These are phyloP conservation scores for Hartigia nigra DNA, from an alignment of 2,888 invertebrate genomes.

Conservation along the genomic window DNA sequence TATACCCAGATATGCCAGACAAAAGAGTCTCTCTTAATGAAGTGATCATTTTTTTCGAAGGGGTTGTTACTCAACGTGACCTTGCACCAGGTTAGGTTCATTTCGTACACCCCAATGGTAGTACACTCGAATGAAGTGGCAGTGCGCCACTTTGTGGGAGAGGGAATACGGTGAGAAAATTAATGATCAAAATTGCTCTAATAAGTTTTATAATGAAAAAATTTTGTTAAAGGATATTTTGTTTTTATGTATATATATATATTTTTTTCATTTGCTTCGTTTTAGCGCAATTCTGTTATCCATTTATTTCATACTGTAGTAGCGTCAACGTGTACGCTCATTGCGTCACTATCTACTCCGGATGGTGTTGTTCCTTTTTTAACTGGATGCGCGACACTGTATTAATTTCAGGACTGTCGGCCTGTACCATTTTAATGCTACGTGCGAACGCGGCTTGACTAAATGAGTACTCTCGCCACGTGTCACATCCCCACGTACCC, in stretches of 20 bases:
- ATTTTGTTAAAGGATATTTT: constrained; percentile 3
- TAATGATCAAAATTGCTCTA: background rate
- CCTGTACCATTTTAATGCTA: background rate
- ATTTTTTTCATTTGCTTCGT: constrained; percentile 2
- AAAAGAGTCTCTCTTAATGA: constrained; percentile 21
- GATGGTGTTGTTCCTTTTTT: background rate
- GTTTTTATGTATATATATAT: background rate
- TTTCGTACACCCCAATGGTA: background rate
- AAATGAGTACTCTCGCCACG: background rate
- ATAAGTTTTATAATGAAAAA: background rate
- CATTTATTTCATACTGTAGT: background rate
- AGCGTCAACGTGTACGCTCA: background rate
- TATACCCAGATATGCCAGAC: background rate
- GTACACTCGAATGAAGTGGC: background rate
- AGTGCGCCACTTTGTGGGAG: background rate
- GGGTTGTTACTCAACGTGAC: background rate
- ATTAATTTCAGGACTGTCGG: background rate
- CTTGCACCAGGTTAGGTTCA: background rate
- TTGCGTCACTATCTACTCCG: background rate
- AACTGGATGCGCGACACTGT: background rate
- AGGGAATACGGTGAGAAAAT: too few species aligned
- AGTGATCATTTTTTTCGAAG: constrained; percentile 18
- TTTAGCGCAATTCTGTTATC: constrained; percentile 1
- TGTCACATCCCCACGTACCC: background rate
- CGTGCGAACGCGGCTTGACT: background rate